These are phyloP conservation scores for Campoplex capitator DNA, from an alignment of 2,888 invertebrate species.

Conservation along the genomic window DNA sequence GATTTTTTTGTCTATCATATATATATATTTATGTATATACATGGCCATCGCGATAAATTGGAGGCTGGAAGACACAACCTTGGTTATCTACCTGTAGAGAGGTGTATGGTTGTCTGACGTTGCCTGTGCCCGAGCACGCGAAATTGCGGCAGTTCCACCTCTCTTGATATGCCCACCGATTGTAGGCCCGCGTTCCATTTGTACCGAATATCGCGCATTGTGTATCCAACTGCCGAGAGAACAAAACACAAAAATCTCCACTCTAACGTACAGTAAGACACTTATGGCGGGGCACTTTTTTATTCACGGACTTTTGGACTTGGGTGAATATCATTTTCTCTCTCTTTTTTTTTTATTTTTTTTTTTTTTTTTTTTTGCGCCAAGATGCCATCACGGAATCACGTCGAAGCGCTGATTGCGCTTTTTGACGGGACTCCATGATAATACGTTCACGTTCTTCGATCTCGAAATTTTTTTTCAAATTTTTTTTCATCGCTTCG, in stretches of 20 bases:
- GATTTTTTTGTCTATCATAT: constrained; percentile 28
- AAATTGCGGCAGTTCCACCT: constrained; percentile 98
- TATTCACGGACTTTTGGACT: constrained; percentile 50
- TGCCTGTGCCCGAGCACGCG: constrained; percentile 98
- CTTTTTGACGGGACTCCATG: constrained; percentile 50
- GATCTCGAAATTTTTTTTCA: neutral
- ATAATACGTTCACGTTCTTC: constrained; percentile 49
- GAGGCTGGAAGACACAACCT: constrained; percentile 78
- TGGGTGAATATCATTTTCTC: constrained; percentile 23
- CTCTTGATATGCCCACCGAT: constrained; percentile 97
- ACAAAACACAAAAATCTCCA: constrained; percentile 84
- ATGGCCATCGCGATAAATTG: constrained; percentile 73
- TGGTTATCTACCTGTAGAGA: constrained; percentile 94
- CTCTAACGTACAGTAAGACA: constrained; percentile 83
- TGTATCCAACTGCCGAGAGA: constrained; percentile 94
- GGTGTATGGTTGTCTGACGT: constrained; percentile 96
- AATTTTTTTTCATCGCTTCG: neutral
- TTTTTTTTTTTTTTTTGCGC: constrained; percentile 21
- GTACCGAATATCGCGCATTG: constrained; percentile 98
- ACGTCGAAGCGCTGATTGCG: constrained; percentile 46
- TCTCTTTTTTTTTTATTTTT: constrained; percentile 21
- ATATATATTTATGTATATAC: constrained; percentile 58
- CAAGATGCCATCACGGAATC: constrained; percentile 54
- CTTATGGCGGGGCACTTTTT: constrained; percentile 71
- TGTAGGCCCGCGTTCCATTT: constrained; percentile 97